These are phyloP conservation scores for Enteromius unitaeniatus DNA, from an alignment of 2,797 vertebrate species.

Conservation along the genomic window DNA sequence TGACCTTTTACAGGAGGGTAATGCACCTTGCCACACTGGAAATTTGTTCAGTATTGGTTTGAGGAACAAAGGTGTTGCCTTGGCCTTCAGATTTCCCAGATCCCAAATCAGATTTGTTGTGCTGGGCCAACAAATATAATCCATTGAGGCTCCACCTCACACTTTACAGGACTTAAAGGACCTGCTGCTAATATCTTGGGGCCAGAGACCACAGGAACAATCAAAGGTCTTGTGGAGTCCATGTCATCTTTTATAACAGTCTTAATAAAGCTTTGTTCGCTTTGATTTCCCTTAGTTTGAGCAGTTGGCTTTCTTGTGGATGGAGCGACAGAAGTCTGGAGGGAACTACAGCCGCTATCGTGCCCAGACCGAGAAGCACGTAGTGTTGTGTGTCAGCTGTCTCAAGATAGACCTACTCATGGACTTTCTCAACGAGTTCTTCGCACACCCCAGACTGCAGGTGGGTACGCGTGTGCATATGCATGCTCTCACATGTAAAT, in stretches of 20 bases:
- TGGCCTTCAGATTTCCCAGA: not conserved
- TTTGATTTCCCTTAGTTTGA: constrained; percentile 77
- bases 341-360: constrained; percentile 88
- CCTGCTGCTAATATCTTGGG: not conserved
- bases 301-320: constrained; percentile 88
- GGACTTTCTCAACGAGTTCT: constrained; percentile 89
- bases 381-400: constrained; percentile 86
- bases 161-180: not conserved
- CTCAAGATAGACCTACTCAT: constrained; percentile 87
- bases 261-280: constrained; percentile 33
- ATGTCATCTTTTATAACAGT: not conserved
- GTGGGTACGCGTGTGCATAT: constrained; percentile 60
- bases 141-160: not conserved
- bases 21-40: not conserved
- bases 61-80: not conserved
- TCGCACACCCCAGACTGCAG: constrained; percentile 84
- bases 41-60: not conserved
- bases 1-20: not conserved
- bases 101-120: not conserved
- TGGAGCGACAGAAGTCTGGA: constrained; percentile 86
- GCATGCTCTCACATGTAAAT: not conserved
- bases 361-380: constrained; percentile 86
- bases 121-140: not conserved
- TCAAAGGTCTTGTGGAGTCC: not conserved
- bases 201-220: not conserved